A percentile compares a stretch with the other conserved stretches of the same genome.
These are phyloP conservation scores for Podiceps cristatus DNA, from an alignment of 2,113 vertebrate genomes.

Conservation along the genomic window DNA sequence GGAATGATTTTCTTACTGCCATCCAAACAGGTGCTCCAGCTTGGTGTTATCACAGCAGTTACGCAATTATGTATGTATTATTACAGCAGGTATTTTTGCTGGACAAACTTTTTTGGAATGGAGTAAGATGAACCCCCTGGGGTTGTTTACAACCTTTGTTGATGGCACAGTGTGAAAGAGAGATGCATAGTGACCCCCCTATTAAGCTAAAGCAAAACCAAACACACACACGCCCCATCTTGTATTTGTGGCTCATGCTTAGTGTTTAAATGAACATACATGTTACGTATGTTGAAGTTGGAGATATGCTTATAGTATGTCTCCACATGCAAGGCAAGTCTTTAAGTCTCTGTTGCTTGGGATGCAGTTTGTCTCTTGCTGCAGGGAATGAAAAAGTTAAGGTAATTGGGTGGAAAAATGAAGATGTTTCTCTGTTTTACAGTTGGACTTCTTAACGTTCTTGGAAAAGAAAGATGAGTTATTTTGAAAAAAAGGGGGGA, in stretches of 20 bases:
- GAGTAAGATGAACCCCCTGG: neutral
- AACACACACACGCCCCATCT: neutral
- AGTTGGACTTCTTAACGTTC: neutral
- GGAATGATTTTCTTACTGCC: neutral
- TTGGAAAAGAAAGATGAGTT: neutral
- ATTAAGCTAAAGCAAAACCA: neutral
- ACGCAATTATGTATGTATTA: neutral
- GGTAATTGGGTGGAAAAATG: neutral
- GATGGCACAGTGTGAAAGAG: accelerated
- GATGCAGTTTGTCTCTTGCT: neutral
- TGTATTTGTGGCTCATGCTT: neutral
- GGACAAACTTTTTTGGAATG: neutral
- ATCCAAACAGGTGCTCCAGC: neutral
- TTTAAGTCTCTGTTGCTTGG: neutral
- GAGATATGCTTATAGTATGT: neutral
- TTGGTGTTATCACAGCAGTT: neutral
- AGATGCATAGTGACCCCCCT: neutral
- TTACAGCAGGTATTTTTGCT: neutral
- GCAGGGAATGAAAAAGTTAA: neutral
- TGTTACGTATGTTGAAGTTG: neutral
- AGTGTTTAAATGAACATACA: neutral
- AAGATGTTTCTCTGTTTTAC: neutral
- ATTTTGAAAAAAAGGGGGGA: neutral
- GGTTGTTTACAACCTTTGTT: neutral
- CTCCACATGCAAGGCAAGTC: neutral